Evolutionary conservation across 37 sponge, comb jelly and placozoan genomes (phyloP).

Genomic region (Haliclona indistincta): DNA sequence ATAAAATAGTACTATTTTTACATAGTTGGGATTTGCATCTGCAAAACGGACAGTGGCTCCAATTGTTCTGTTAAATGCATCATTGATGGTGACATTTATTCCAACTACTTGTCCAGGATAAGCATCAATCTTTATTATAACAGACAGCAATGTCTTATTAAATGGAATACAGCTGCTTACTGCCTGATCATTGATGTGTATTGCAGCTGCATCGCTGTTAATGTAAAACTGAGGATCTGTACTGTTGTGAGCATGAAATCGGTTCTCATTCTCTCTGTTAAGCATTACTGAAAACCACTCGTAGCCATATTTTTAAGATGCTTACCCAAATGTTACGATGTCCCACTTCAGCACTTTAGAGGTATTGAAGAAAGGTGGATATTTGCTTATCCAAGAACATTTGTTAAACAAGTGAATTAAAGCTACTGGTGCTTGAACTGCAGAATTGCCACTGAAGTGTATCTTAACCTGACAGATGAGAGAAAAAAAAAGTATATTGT

Average conservation of each 20-base stretch:
- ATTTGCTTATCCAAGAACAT: constrained; percentile 37
- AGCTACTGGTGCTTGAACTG: constrained; percentile 22
- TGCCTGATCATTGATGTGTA: no score
- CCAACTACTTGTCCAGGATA: constrained; percentile 19
- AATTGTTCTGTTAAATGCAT: background rate
- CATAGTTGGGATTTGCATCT: background rate
- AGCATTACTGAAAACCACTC: no score
- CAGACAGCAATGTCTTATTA: no score
- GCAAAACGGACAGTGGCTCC: background rate
- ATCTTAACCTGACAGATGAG: constrained; percentile 22
- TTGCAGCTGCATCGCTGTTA: no score
- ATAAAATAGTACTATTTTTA: background rate
- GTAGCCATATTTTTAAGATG: no score
- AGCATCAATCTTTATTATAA: constrained; percentile 6
- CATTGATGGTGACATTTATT: background rate
- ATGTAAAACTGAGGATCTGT: no score
- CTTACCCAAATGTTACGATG: no score
- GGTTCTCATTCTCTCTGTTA: no score
- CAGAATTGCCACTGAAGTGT: constrained; percentile 29
- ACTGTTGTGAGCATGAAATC: no score
- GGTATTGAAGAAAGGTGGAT: no score
- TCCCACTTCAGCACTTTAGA: constrained; percentile 29
- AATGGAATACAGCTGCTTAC: no score
- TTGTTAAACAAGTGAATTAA: constrained; percentile 1
- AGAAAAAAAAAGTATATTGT: no score